phyloP scores from a whole-genome alignment of 2,888 invertebrate genomes.

The Cryptops parisi region DNA sequence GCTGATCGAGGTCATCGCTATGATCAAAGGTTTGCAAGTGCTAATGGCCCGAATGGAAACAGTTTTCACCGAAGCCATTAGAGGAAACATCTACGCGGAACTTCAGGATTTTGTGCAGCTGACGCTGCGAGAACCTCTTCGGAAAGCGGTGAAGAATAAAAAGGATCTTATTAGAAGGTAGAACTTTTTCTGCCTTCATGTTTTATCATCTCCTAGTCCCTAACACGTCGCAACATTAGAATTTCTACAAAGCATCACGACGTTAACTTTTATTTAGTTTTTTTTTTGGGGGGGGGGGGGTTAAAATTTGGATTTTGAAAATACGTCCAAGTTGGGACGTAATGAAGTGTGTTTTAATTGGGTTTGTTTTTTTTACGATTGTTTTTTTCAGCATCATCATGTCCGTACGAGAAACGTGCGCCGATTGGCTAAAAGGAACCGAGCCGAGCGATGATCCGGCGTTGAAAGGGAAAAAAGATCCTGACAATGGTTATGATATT shows the following conservation, averaged over 20 bases:
- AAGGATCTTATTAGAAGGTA: constrained; percentile 80
- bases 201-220: no score
- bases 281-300: no score
- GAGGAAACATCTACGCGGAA: constrained; percentile 86
- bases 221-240: not conserved
- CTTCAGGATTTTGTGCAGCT: constrained; percentile 93
- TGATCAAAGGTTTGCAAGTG: constrained; percentile 96
- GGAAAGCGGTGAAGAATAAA: constrained; percentile 95
- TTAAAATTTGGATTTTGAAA: no score
- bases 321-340: no score
- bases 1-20: constrained; percentile 93
- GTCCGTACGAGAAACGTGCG: constrained; percentile 93
- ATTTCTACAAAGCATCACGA: not conserved
- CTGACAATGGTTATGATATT: constrained; percentile 78
- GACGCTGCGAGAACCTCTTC: constrained; percentile 69
- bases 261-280: not conserved
- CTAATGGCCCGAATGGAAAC: constrained; percentile 95
- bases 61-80: constrained; percentile 79
- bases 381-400: constrained; percentile 66
- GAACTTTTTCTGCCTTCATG: no score
- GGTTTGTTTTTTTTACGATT: no score
- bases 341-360: no score
- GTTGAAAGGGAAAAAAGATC: constrained; percentile 83
- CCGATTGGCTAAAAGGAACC: constrained; percentile 86
- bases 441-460: constrained; percentile 87